These are phyloP conservation scores for Fabriciana adippe DNA, from an alignment of 2,888 invertebrate genomes.

Conservation along the genomic window DNA sequence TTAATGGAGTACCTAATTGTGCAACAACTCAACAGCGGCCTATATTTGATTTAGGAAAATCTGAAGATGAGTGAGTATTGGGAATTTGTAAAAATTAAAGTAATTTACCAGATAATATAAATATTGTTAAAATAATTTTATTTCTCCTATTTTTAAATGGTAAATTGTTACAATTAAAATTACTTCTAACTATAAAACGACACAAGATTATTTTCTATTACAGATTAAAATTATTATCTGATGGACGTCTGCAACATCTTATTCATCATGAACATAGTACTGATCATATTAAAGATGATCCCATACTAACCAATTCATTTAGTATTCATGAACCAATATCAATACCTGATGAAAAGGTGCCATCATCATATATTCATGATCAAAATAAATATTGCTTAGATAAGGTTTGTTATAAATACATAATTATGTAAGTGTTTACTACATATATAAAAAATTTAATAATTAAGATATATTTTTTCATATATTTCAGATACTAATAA, in stretches of 20 bases:
- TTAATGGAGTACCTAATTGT: slow-evolving; percentile 86
- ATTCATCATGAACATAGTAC: slow-evolving; percentile 81
- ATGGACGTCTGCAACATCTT: slow-evolving; percentile 88
- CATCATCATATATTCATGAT: slow-evolving; percentile 86
- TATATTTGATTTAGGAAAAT: slow-evolving; percentile 84
- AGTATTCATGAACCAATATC: slow-evolving; percentile 62
- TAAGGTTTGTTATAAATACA: slow-evolving; percentile 78
- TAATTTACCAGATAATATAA: too few species aligned
- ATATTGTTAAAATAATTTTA: too few species aligned
- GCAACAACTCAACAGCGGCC: slow-evolving; percentile 86
- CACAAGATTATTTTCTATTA: not conserved
- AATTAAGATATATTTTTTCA: not conserved
- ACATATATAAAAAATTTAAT: not conserved
- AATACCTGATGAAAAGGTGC: slow-evolving; percentile 76
- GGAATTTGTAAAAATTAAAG: too few species aligned
- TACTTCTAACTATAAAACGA: too few species aligned
- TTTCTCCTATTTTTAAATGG: not conserved
- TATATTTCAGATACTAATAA: slow-evolving; percentile 72
- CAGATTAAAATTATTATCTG: slow-evolving; percentile 83
- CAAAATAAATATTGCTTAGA: slow-evolving; percentile 92
- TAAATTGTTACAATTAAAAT: not conserved
- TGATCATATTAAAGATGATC: slow-evolving; percentile 68
- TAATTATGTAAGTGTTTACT: not conserved
- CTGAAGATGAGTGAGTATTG: slow-evolving; percentile 80
- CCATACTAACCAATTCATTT: slow-evolving; percentile 52